phyloP scores from a whole-genome alignment of 1,140 invertebrate genomes.

The Colletes gigas region DNA sequence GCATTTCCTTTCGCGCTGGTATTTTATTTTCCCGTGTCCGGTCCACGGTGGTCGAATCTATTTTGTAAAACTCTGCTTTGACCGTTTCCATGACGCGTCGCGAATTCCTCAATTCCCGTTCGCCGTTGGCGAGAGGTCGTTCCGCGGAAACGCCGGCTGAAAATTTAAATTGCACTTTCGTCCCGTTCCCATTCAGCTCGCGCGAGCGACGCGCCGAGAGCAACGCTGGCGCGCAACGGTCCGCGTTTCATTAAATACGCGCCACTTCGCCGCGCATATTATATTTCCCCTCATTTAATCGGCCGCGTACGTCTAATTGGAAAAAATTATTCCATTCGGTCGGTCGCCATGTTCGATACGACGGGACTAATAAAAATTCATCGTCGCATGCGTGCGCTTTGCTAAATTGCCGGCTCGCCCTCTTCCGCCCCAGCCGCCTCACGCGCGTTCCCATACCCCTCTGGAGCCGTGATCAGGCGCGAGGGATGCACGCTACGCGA shows the following conservation, averaged over 20 bases:
- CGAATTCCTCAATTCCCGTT: neutral
- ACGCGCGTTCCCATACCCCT: neutral
- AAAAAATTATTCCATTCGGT: conserved; percentile 39
- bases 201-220: neutral
- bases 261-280: conserved; percentile 20
- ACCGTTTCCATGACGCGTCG: too few species aligned
- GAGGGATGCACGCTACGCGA: too few species aligned
- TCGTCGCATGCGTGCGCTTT: conserved; percentile 40
- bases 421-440: neutral
- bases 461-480: neutral
- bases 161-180: neutral
- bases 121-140: neutral
- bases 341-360: conserved; percentile 9
- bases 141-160: neutral
- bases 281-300: conserved; percentile 30
- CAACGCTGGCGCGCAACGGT: neutral
- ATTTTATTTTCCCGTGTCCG: too few species aligned
- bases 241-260: conserved; percentile 18
- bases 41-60: too few species aligned
- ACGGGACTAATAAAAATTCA: conserved; percentile 54
- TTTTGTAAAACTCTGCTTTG: too few species aligned
- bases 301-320: conserved; percentile 39
- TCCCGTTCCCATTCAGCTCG: neutral
- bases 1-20: too few species aligned
- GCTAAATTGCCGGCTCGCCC: conserved; percentile 45